phyloP scores from a whole-genome alignment of 2,797 vertebrate genomes.

The Sorex maritimensis region DNA sequence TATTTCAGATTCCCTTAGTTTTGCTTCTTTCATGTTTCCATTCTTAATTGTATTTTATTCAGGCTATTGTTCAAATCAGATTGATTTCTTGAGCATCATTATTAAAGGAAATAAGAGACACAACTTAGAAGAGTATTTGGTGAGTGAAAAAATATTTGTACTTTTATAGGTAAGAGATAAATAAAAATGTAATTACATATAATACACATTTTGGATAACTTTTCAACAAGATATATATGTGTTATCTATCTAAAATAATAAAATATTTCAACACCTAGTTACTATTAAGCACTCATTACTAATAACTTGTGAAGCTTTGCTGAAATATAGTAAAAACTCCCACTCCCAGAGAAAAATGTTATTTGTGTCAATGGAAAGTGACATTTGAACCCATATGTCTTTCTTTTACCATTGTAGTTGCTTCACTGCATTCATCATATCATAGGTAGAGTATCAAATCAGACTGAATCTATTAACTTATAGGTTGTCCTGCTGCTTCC shows the following conservation, averaged over 20 bases:
- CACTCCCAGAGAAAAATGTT: background rate
- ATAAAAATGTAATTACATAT: background rate
- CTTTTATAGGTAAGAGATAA: conserved; percentile 15
- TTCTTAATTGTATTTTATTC: conserved; percentile 60
- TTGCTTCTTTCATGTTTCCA: conserved; percentile 58
- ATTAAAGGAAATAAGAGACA: background rate
- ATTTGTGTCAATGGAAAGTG: background rate
- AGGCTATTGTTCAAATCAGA: conserved; percentile 53
- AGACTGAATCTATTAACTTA: background rate
- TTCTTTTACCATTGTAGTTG: background rate
- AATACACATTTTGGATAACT: background rate
- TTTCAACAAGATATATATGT: background rate
- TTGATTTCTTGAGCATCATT: conserved; percentile 27
- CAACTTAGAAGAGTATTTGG: background rate
- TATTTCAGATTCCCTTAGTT: conserved; percentile 28
- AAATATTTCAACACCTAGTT: conserved; percentile 40
- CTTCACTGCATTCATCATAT: background rate
- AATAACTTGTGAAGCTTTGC: background rate
- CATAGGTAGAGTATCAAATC: background rate
- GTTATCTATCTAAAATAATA: conserved; percentile 9
- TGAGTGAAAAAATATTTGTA: conserved; percentile 39
- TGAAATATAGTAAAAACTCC: background rate
- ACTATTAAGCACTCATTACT: background rate
- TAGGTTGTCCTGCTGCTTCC: background rate
- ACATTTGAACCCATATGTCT: background rate